A percentile compares a stretch with the other conserved stretches of the same genome.
Evolutionary conservation across 2,113 vertebrate species (phyloP).

Genomic region (Pygoscelis adeliae): DNA sequence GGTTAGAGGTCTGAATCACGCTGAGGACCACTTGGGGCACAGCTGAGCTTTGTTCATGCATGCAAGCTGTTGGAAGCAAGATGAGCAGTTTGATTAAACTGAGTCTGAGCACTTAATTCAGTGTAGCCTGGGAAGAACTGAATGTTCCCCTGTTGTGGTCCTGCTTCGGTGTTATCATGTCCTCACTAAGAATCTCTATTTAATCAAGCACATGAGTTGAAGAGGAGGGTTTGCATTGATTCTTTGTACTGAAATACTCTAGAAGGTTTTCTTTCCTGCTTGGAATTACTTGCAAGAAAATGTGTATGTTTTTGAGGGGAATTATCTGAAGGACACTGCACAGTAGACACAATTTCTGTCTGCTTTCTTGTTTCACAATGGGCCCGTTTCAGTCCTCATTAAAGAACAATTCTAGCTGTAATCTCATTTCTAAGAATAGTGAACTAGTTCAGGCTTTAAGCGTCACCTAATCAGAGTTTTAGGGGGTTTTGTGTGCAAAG

Average conservation of each 20-base stretch:
- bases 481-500: accelerated
- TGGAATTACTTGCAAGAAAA: neutral
- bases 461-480: neutral
- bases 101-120: neutral
- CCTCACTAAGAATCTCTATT: neutral
- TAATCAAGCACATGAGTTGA: neutral
- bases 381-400: neutral
- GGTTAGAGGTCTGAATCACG: neutral
- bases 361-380: neutral
- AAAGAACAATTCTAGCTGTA: neutral
- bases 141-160: neutral
- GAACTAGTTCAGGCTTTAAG: neutral
- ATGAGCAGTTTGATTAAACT: neutral
- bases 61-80: neutral
- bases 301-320: neutral
- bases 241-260: neutral
- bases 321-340: neutral
- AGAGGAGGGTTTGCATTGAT: neutral
- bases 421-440: neutral
- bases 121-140: neutral
- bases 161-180: neutral
- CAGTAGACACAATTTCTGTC: neutral
- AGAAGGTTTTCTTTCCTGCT: neutral
- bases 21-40: neutral
- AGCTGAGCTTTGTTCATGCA: neutral